Conservation (phyloP, 2,888 invertebrate genomes). For the Oscheius sp. region DNA sequence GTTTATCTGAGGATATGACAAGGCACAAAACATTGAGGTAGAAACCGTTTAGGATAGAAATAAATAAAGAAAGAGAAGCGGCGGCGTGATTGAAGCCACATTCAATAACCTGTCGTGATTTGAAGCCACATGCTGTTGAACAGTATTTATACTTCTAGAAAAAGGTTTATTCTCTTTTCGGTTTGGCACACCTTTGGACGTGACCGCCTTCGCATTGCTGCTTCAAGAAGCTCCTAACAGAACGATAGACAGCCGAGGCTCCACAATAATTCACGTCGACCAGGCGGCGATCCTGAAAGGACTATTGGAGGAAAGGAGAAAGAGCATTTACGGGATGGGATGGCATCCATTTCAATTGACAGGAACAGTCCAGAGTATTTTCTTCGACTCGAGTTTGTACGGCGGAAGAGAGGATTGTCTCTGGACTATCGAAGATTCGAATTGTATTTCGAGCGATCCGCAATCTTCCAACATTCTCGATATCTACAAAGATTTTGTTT, state of each 20-base stretch:
- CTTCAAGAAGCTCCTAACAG: conserved; percentile 38
- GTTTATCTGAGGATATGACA: too few relatives aligned
- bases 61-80: neutral
- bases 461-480: conserved; percentile 46
- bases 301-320: neutral
- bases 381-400: conserved; percentile 47
- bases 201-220: conserved; percentile 22
- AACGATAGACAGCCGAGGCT: conserved; percentile 44
- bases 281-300: conserved; percentile 26
- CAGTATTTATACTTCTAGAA: conserved; percentile 20
- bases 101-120: conserved; percentile 26
- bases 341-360: conserved; percentile 52
- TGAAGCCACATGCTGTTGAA: conserved; percentile 4
- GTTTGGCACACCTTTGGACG: conserved; percentile 15
- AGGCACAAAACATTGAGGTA: conserved; percentile 6
- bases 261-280: conserved; percentile 48
- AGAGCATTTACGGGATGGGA: conserved; percentile 29
- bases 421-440: conserved; percentile 41
- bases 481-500: conserved; percentile 24
- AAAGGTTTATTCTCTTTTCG: conserved; percentile 6
- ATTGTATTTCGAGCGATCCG: conserved; percentile 45
- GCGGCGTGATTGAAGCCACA: neutral
- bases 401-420: conserved; percentile 42
- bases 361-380: conserved; percentile 46
- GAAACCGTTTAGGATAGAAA: neutral